Percentiles rank a stretch among this genome's conserved stretches.
Evolutionary conservation across 2,888 invertebrate genomes (phyloP).

Genomic region (Anoplius nigerrimus): DNA sequence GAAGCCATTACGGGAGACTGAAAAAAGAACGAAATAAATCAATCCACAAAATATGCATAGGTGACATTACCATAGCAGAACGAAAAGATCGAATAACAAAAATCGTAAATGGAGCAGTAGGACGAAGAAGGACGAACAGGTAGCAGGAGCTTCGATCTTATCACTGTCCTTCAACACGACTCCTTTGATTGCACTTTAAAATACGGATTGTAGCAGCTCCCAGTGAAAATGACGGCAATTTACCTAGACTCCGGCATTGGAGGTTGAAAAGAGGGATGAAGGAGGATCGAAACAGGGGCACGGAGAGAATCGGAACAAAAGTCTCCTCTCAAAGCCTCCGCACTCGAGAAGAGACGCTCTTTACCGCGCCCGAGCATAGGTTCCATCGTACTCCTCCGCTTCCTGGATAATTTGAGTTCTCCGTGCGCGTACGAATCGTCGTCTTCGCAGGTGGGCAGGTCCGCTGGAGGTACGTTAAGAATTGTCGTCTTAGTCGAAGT

Average conservation of each 20-base stretch:
- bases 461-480: conserved; percentile 45
- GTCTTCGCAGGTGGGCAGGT: conserved; percentile 42
- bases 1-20: no score
- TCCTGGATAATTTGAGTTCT: conserved; percentile 62
- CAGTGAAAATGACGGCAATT: conserved; percentile 58
- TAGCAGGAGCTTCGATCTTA: conserved; percentile 39
- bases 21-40: no score
- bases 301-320: not conserved
- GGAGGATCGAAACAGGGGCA: not conserved
- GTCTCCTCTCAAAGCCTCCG: conserved; percentile 36
- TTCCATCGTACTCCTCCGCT: conserved; percentile 39
- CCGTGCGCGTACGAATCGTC: conserved; percentile 48
- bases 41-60: no score
- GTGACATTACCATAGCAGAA: not conserved
- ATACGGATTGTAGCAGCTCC: conserved; percentile 37
- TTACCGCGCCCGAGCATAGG: conserved; percentile 50
- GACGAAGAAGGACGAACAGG: not conserved
- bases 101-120: not conserved
- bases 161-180: conserved; percentile 53
- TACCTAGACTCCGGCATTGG: conserved; percentile 18
- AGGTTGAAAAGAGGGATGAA: not conserved
- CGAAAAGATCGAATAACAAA: not conserved
- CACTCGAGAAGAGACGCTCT: conserved; percentile 50
- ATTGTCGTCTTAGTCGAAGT: conserved; percentile 17
- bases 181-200: conserved; percentile 58